A percentile compares a stretch with the other conserved stretches of the same genome.
phyloP scores from a whole-genome alignment of 1,140 invertebrate genomes.

The Akabosia matsudoensis region DNA sequence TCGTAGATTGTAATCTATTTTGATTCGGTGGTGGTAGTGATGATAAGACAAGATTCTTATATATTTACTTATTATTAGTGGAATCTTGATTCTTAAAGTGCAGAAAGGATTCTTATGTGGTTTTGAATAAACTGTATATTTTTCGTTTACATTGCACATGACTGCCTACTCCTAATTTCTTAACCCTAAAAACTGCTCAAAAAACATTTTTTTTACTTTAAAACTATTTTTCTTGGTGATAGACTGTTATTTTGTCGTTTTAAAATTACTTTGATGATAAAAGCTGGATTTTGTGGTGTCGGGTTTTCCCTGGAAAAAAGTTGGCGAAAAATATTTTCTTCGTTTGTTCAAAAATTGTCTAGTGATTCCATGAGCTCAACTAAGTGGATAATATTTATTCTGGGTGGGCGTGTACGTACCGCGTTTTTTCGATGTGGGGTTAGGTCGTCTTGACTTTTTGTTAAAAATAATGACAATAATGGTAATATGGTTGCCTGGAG shows the following conservation, averaged over 20 bases:
- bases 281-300: not conserved
- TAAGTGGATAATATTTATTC: not conserved
- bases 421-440: not conserved
- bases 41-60: no score
- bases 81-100: no score
- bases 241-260: conserved; percentile 1
- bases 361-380: not conserved
- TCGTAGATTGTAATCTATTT: no score
- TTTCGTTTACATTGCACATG: not conserved
- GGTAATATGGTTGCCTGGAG: not conserved
- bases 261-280: not conserved
- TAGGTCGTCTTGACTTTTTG: not conserved
- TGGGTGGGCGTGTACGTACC: conserved; percentile 7
- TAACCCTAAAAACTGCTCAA: no score
- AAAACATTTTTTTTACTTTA: not conserved
- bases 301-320: not conserved
- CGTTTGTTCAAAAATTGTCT: not conserved
- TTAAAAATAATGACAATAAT: conserved; percentile 10
- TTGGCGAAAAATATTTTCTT: not conserved
- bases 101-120: no score
- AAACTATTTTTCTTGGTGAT: not conserved
- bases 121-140: no score
- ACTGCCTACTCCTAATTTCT: not conserved
- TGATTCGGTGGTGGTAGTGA: no score
- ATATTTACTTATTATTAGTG: no score